A percentile compares a stretch with the other conserved stretches of the same genome.
Evolutionary conservation across 2,888 invertebrate species (phyloP).

Genomic region (Mactromeris polynyma): DNA sequence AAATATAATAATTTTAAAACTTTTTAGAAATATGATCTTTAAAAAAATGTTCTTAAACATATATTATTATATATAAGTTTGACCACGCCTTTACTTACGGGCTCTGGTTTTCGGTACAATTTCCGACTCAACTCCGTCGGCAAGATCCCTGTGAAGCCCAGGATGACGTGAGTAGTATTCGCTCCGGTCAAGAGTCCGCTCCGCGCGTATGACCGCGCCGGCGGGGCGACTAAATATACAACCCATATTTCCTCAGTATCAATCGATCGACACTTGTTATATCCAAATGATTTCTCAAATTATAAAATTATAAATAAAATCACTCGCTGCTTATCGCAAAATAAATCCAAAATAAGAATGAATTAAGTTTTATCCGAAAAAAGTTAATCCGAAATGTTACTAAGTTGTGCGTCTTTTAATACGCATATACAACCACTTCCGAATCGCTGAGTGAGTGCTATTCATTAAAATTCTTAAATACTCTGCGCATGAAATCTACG

Average conservation of each 20-base stretch:
- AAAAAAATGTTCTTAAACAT: no score
- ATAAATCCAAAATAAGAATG: background rate
- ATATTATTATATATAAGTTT: background rate
- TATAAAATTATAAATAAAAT: background rate
- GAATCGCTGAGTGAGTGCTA: background rate
- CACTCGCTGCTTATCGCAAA: background rate
- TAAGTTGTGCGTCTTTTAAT: background rate
- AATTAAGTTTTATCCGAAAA: background rate
- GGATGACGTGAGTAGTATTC: conserved; percentile 35
- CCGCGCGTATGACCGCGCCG: background rate
- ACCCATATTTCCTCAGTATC: background rate
- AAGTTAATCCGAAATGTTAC: background rate
- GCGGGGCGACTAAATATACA: background rate
- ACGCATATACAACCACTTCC: background rate
- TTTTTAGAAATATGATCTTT: no score
- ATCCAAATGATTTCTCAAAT: background rate
- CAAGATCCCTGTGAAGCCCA: conserved; percentile 28
- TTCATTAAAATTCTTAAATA: background rate
- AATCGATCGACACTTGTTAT: background rate
- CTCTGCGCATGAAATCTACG: background rate
- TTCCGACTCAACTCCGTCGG: conserved; percentile 32
- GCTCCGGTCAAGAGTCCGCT: background rate
- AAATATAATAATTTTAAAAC: no score
- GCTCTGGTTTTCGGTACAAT: background rate
- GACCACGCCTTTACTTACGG: background rate